Evolutionary conservation across 2,797 vertebrate species (phyloP), one percentile per base, ranked within the genome.

Genomic region (Australoheros facetus): DNA sequence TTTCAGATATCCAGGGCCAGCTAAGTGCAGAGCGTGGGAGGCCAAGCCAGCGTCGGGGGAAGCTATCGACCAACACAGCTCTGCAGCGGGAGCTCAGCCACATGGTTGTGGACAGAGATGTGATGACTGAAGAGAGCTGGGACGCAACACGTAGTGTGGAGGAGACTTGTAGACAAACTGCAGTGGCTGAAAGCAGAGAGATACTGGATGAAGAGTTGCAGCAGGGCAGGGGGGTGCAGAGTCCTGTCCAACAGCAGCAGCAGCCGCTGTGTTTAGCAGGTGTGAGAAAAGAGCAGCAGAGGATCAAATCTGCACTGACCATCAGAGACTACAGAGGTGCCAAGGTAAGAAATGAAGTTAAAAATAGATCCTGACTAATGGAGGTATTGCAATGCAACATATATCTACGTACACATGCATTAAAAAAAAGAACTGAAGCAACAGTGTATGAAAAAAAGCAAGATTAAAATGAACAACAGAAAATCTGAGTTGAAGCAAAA

Each of bases 1-100:
- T 93, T 84, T 83, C 94, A 62, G 81, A 91, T 85, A 95, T 94
- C 74, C 94, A 94, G 5, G 87, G 92, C 62, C 96, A 95, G 82
- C 91, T 94, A 2, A 93, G 93, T 21, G 94, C 95, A 64, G 87
- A 89, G 11, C 71, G 21, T 3, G 75, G 75, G 70, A 80, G 95
- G 93, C 66, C 94, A 92, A 45, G 94, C 91, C 88, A 56, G 64
- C 73, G 81, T 81, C 85, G 85, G 74, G 84, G 85, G 23, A 91
- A 85, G 60, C 71, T 82, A 28, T 64, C 26, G 4, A 71, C 70
- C 57, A 62, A 80, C 78, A 23, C 55, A 84, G 57, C 93, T 95
- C 87, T 92, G 93, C 91, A 77, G 28, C 91, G 87, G 58, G 85
- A 85, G 34, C 69, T 84, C 64, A 77, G 74, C 34, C 88, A 82